Conservation (phyloP, 2,113 vertebrate genomes). For the Aramus guarauna region DNA sequence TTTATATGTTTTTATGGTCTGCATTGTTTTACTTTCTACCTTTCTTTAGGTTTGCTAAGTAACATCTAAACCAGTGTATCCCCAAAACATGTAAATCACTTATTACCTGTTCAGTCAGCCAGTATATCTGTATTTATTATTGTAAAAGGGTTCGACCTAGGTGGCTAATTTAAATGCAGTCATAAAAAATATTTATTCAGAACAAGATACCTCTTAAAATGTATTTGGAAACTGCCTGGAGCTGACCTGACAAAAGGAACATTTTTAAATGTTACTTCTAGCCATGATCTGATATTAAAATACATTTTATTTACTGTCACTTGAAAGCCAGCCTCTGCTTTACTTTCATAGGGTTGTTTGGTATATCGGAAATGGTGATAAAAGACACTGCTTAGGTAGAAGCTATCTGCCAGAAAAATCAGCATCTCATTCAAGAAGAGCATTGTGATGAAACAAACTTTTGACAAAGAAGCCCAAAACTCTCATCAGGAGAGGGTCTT, state of each 20-base stretch:
- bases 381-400: background rate
- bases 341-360: background rate
- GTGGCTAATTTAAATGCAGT: background rate
- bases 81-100: background rate
- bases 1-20: background rate
- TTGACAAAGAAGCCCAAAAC: background rate
- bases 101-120: background rate
- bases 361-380: background rate
- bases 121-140: background rate
- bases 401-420: background rate
- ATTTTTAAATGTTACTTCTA: background rate
- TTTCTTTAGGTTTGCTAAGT: background rate
- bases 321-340: background rate
- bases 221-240: background rate
- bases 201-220: background rate
- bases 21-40: background rate
- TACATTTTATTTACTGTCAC: background rate
- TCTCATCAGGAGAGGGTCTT: background rate
- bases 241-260: background rate
- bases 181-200: background rate
- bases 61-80: background rate
- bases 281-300: background rate
- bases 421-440: background rate
- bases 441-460: background rate
- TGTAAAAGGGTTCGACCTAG: background rate